These are phyloP conservation scores for Leontocebus nigricollis DNA, from an alignment of 2,797 vertebrate species.

Conservation along the genomic window DNA sequence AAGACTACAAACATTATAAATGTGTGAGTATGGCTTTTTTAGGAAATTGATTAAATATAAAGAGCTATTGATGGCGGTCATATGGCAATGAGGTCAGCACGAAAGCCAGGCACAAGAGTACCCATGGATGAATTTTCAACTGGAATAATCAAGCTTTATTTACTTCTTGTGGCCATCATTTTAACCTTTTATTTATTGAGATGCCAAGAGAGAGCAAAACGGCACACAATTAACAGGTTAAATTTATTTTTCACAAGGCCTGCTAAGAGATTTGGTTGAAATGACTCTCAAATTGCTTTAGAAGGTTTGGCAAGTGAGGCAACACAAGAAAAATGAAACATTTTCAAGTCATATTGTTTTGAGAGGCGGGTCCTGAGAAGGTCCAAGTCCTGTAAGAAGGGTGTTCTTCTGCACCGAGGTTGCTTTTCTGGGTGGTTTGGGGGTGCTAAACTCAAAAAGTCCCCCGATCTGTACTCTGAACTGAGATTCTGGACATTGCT, in stretches of 20 bases:
- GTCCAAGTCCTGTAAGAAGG: background rate
- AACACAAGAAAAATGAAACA: background rate
- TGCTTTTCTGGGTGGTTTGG: background rate
- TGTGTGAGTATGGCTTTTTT: background rate
- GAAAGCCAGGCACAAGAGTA: slow-evolving; percentile 26
- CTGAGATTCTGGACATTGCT: background rate
- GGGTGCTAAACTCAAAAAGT: background rate
- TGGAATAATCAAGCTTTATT: slow-evolving; percentile 29
- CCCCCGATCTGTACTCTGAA: background rate
- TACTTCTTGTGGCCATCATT: background rate
- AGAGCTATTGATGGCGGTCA: slow-evolving; percentile 49
- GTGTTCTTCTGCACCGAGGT: background rate
- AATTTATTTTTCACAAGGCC: slow-evolving; percentile 19
- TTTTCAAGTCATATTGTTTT: background rate
- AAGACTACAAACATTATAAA: background rate
- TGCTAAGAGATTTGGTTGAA: background rate
- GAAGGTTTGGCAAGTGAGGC: slow-evolving; percentile 10
- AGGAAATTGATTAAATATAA: slow-evolving; percentile 29
- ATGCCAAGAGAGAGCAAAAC: background rate
- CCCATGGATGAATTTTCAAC: background rate
- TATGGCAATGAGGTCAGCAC: slow-evolving; percentile 45
- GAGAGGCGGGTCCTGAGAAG: background rate
- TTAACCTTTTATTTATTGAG: slow-evolving; percentile 18
- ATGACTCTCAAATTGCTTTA: slow-evolving; percentile 35
- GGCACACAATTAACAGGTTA: background rate